These are phyloP conservation scores for Perodicticus potto DNA, from an alignment of 2,797 vertebrate genomes.

Conservation along the genomic window DNA sequence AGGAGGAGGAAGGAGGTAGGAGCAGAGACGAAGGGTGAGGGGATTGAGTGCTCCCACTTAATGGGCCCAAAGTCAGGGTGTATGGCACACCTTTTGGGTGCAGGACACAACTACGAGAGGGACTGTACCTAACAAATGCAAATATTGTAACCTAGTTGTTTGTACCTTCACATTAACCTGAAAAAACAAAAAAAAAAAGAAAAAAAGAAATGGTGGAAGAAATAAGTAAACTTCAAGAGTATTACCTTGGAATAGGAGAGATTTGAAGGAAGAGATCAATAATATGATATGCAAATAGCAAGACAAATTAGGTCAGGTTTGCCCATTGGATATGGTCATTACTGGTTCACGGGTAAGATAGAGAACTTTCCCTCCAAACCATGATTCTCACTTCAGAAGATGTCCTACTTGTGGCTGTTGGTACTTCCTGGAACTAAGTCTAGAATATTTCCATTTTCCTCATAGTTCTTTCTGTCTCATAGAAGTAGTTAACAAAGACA, in stretches of 20 bases:
- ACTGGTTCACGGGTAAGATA: background rate
- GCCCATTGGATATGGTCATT: background rate
- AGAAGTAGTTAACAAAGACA: background rate
- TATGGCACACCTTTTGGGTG: too few species aligned
- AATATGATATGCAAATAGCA: background rate
- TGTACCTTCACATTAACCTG: too few species aligned
- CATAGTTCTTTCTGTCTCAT: background rate
- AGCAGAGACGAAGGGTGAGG: too few species aligned
- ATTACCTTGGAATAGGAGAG: background rate
- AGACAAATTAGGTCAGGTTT: background rate
- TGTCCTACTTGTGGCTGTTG: background rate
- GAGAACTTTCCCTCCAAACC: background rate
- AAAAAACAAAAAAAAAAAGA: background rate
- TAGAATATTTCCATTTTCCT: background rate
- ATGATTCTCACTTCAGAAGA: background rate
- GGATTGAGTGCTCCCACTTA: too few species aligned
- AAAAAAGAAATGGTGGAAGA: conserved; percentile 16
- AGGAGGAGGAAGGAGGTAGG: too few species aligned
- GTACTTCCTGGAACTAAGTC: background rate
- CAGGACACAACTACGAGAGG: too few species aligned
- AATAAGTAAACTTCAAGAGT: background rate
- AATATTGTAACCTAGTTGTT: too few species aligned
- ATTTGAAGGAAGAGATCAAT: background rate
- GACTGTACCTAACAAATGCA: too few species aligned
- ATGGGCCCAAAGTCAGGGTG: too few species aligned